Evolutionary conservation across 2,113 vertebrate genomes (phyloP), one percentile per base, ranked within the genome.

Genomic region (Austrofundulus limnaeus): DNA sequence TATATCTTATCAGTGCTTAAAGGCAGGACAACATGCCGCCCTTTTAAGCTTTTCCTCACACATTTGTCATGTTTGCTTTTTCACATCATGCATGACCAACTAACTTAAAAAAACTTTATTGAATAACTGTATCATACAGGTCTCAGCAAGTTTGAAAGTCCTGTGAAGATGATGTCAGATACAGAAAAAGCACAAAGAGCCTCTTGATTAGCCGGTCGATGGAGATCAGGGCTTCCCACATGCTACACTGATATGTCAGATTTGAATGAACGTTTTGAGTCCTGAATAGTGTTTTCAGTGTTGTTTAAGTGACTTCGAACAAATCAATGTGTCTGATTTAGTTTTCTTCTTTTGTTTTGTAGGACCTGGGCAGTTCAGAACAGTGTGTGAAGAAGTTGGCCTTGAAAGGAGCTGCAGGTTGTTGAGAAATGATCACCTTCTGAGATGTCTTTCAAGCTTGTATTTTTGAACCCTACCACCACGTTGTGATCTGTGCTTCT

Each of bases 401-500:
- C 24, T 16, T 1, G 5, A 64, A 70, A 76, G 38, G 50, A 65
- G 31, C 62, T 31, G 47, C 19, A 49, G 71, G 31, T 34, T 39
- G 15, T 62, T 42, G 60, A 53, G 53, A 57, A 61, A 60, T n/a
- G 54, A 24, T 56, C 31, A 9, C 31, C 21, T 60, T 64, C 14
- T 70, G n/a, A 72, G 64, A 24, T 51, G 17, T n/a, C 51, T 62
- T 66, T 82, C 70, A 38, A 17, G 17, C 38, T 41, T 56, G 38
- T 45, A 31, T 38, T 19, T 14, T 63, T 62, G 64, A 64, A 66
- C 69, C 61, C 72, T 65, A 66, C 65, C 70, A 52, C 75, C 21
- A 10, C 10, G 46, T 86, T 47, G 64, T 43, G 77, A 72, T 76
- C 79, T 74, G 54, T 31, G 50, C 61, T 70, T 50, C 63, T 59